Percentiles rank a stretch among this genome's conserved stretches.
phyloP scores from a whole-genome alignment of 2,113 vertebrate species.

The Neolamprologus modestus region DNA sequence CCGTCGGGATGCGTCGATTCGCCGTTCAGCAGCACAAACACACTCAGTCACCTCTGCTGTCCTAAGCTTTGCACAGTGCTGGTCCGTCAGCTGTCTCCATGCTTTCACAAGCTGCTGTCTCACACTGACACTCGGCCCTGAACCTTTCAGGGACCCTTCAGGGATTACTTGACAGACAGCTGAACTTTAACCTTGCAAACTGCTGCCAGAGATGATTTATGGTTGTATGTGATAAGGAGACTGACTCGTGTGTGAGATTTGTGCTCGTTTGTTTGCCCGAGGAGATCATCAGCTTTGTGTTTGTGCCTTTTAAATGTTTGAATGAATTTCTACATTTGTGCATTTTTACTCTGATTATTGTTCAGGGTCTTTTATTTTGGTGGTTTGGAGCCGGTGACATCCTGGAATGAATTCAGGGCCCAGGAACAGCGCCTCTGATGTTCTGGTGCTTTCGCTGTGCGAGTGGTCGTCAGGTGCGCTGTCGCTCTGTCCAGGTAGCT shows the following conservation, averaged over 20 bases:
- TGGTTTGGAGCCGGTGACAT: neutral
- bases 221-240: neutral
- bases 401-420: neutral
- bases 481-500: neutral
- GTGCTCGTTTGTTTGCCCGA: fast-evolving
- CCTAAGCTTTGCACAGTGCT: neutral
- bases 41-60: neutral
- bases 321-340: neutral
- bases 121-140: neutral
- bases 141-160: neutral
- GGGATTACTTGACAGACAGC: neutral
- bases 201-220: neutral
- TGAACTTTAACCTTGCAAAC: neutral
- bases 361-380: neutral
- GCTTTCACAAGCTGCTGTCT: neutral
- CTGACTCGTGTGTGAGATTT: neutral
- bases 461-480: neutral
- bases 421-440: neutral
- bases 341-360: neutral
- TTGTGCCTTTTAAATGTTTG: too few species aligned
- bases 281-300: too few species aligned
- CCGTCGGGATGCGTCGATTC: fast-evolving
- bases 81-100: fast-evolving
- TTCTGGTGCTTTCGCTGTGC: neutral
- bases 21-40: fast-evolving